phyloP scores from a whole-genome alignment of 1,140 invertebrate species.

The Temnothorax curvispinosus region DNA sequence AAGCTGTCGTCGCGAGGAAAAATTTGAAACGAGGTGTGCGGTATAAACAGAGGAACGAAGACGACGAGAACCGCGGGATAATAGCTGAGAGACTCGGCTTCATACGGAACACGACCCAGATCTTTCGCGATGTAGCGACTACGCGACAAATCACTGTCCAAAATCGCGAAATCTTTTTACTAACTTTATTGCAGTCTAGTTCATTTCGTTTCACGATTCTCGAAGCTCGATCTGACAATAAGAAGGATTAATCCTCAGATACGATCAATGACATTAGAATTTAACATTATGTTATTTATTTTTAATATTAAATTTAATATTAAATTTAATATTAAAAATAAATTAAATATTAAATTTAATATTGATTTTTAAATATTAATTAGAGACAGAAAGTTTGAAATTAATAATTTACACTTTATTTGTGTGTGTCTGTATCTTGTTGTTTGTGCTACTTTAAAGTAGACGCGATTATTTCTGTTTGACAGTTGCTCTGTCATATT shows the following conservation, averaged over 20 bases:
- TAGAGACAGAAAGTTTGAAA: neutral
- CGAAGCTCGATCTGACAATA: neutral
- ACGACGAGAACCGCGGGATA: slow-evolving; percentile 62
- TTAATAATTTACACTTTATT: neutral
- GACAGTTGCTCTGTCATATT: slow-evolving; percentile 35
- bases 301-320: too few relatives aligned
- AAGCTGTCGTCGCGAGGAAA: slow-evolving; percentile 41
- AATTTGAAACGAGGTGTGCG: slow-evolving; percentile 8
- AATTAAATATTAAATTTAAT: neutral
- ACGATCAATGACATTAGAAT: neutral
- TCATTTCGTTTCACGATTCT: neutral
- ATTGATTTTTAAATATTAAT: neutral
- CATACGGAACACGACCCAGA: slow-evolving; percentile 75
- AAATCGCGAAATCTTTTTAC: slow-evolving; percentile 65
- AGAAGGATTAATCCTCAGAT: neutral
- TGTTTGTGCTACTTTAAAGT: neutral
- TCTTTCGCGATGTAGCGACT: slow-evolving; percentile 60
- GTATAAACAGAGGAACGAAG: slow-evolving; percentile 64
- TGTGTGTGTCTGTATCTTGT: neutral
- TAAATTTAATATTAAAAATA: too few relatives aligned
- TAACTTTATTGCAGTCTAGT: neutral
- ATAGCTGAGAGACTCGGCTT: slow-evolving; percentile 50
- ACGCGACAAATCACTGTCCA: slow-evolving; percentile 49
- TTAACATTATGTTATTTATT: neutral
- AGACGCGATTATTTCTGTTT: slow-evolving; percentile 22